phyloP scores from a whole-genome alignment of 2,888 invertebrate species.

The Temnothorax rugatulus region DNA sequence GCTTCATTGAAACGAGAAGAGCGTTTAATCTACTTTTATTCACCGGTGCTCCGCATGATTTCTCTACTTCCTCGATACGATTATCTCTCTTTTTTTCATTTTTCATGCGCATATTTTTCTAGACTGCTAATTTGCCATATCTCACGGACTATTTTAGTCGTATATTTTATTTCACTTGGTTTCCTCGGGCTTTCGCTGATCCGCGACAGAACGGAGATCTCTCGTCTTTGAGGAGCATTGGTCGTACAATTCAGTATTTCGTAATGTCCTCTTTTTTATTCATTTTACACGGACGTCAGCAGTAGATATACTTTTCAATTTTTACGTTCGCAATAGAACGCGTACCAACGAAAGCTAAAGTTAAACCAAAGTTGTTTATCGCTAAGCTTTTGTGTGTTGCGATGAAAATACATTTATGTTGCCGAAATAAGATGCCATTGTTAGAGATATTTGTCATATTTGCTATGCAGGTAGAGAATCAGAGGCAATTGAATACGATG shows the following conservation, averaged over 20 bases:
- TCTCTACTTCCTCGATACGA: background rate
- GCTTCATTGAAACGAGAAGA: background rate
- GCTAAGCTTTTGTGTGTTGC: background rate
- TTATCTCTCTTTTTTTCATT: background rate
- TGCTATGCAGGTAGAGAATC: conserved; percentile 66
- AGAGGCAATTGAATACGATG: conserved; percentile 68
- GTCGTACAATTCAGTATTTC: background rate
- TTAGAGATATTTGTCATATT: conserved; percentile 40
- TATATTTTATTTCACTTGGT: background rate
- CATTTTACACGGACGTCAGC: background rate
- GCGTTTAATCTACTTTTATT: background rate
- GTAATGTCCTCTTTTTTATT: background rate
- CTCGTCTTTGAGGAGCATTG: background rate
- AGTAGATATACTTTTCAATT: background rate
- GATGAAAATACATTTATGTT: background rate
- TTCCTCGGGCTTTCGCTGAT: background rate
- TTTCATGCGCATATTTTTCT: background rate
- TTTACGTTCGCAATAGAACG: background rate
- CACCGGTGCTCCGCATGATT: background rate
- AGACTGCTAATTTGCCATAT: background rate
- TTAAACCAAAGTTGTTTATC: background rate
- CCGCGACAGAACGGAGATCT: background rate
- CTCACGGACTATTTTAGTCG: background rate
- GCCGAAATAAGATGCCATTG: conserved; percentile 54
- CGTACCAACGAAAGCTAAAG: background rate